phyloP scores from a whole-genome alignment of 1,140 invertebrate species.

The Drosophila repleta region DNA sequence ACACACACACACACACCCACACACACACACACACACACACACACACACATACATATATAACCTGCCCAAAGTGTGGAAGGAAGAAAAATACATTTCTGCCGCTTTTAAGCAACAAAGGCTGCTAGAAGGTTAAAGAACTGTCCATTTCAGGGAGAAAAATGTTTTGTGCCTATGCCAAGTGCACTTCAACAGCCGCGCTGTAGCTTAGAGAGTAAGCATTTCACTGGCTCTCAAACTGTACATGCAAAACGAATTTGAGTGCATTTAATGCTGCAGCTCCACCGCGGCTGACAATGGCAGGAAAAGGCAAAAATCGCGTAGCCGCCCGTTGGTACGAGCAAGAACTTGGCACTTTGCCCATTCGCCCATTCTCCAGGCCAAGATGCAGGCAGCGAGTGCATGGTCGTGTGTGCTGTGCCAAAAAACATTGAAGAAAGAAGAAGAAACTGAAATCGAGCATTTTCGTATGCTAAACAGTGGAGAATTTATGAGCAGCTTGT shows the following conservation, averaged over 20 bases:
- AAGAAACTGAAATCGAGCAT: conserved; percentile 39
- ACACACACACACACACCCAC: conserved; percentile 4
- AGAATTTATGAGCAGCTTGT: conserved; percentile 63
- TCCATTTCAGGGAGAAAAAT: not conserved
- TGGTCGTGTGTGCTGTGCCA: not conserved
- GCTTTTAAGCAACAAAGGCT: conserved; percentile 62
- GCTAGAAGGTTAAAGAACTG: conserved; percentile 62
- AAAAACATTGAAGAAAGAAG: conserved; percentile 50
- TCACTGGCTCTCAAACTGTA: conserved; percentile 43
- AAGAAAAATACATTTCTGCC: conserved; percentile 6
- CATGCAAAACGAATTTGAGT: conserved; percentile 29
- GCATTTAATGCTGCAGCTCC: conserved; percentile 45
- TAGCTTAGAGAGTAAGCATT: not conserved
- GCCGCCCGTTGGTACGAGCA: conserved; percentile 30
- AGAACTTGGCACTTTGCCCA: conserved; percentile 43
- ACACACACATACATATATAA: no score
- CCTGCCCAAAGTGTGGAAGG: conserved; percentile 15
- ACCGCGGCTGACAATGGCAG: conserved; percentile 40
- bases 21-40: not conserved
- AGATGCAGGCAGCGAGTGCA: conserved; percentile 24
- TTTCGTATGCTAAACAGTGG: conserved; percentile 65
- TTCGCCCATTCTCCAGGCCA: conserved; percentile 31
- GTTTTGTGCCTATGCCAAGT: conserved; percentile 27
- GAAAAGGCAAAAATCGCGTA: conserved; percentile 5
- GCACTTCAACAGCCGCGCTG: conserved; percentile 42